Evolutionary conservation across 2,888 invertebrate species (phyloP), one percentile per base, ranked within the genome.

Genomic region (Limnephilus marmoratus): DNA sequence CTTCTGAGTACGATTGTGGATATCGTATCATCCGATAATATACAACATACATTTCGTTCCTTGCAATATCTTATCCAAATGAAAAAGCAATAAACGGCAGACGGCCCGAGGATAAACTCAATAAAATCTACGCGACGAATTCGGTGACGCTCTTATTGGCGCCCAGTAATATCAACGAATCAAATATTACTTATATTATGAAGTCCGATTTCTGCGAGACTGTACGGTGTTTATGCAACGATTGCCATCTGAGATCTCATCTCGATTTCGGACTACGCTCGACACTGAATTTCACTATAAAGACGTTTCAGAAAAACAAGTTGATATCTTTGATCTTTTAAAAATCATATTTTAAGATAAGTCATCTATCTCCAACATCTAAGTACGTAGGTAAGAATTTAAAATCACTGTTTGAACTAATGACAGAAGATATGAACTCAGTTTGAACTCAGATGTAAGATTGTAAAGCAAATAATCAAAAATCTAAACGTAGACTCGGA

Each of bases 151-250:
- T 82, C 31, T 83, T 83, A 83, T 83, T 83, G 83, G 83, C 37
- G 13, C 31, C 13, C 34, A 34, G 29, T 82, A 82, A 82, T 83
- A 83, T 83, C 37, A 37, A 41, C 7, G 83, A 37, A 83, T 83
- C 83, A 83, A 83, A 83, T 83, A 83, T 53, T 53, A 53, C 37
- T 83, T 83, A 83, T 83, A 83, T 37, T 83, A 83, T 24, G 34
- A 37, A 83, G 41, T 37, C 83, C 24, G 9, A 31, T 7, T 5
- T 31, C 29, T 31, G 9, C 7, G 68, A 24, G 68, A 24, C 68
- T 24, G 15, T 15, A 82, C 82, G 3, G 24, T 83, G 24, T 34
- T 15, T 34, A 83, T 24, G 37, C 83, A 83, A 24, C 15, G 83
- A 11, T 24, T 83, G n/a, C 83, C 83, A 5, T 37, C 37, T 9